A percentile compares a stretch with the other conserved stretches of the same genome.
These are phyloP conservation scores for Tipula helvola DNA, from an alignment of 2,888 invertebrate species.

Conservation along the genomic window DNA sequence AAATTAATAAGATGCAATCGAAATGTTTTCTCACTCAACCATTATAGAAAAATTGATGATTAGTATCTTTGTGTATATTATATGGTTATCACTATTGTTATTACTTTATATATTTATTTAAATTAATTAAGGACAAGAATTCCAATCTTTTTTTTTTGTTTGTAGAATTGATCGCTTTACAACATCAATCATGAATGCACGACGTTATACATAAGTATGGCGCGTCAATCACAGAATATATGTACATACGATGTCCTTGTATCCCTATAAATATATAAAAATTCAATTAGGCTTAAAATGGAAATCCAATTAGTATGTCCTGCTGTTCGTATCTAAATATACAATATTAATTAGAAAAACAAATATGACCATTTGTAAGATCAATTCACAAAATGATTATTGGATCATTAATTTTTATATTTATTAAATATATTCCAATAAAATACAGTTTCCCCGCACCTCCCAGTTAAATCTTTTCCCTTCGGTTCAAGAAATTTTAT, in stretches of 20 bases:
- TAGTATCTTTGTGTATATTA: not conserved
- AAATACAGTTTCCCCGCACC: not conserved
- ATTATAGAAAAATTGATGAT: not conserved
- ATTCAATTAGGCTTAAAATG: not conserved
- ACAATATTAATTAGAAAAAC: not conserved
- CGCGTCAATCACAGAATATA: not conserved
- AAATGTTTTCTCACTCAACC: not conserved
- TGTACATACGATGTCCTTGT: not conserved
- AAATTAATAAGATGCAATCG: not conserved
- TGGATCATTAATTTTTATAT: not conserved
- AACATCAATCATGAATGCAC: not conserved
- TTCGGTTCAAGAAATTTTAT: not conserved
- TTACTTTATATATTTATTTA: constrained; percentile 4
- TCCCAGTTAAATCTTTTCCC: not conserved
- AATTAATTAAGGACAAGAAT: not conserved
- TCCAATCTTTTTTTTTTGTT: not conserved
- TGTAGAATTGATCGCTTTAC: not conserved
- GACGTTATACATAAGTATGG: not conserved
- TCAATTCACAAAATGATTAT: not conserved
- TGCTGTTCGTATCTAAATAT: not conserved
- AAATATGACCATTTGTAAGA: not conserved
- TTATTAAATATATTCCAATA: not conserved
- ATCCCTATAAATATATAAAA: not conserved
- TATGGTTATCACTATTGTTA: constrained; percentile 4
- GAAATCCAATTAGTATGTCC: not conserved